phyloP scores from a whole-genome alignment of 2,888 invertebrate genomes.

The Meloe dianella region DNA sequence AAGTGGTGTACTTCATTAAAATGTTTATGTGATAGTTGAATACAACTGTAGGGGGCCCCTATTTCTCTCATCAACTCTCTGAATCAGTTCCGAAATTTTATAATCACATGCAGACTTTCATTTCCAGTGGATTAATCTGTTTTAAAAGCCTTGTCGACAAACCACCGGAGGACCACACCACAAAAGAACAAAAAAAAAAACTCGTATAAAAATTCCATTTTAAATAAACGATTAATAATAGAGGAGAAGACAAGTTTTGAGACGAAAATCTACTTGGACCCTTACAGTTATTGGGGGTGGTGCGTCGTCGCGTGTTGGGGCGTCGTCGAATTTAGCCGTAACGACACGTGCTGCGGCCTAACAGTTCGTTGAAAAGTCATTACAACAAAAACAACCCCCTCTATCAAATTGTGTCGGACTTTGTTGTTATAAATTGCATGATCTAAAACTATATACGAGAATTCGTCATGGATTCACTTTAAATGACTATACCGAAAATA shows the following conservation, averaged over 20 bases:
- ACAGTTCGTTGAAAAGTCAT: slow-evolving; percentile 50
- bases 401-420: too few species aligned
- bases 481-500: background rate
- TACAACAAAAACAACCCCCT: slow-evolving; percentile 33
- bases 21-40: slow-evolving; percentile 57
- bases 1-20: slow-evolving; percentile 60
- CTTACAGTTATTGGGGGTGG: slow-evolving; percentile 17
- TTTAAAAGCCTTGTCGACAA: slow-evolving; percentile 15
- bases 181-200: background rate
- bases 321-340: slow-evolving; percentile 34
- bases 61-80: slow-evolving; percentile 23
- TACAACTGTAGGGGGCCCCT: slow-evolving; percentile 50
- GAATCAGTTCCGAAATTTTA: slow-evolving; percentile 39
- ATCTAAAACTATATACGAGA: background rate
- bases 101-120: slow-evolving; percentile 30
- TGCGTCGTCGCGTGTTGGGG: slow-evolving; percentile 38
- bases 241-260: background rate
- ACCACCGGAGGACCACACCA: slow-evolving; percentile 10
- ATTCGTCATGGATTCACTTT: background rate
- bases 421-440: slow-evolving; percentile 4
- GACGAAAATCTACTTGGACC: slow-evolving; percentile 5
- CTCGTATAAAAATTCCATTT: background rate
- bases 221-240: slow-evolving; percentile 7
- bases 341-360: slow-evolving; percentile 48
- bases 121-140: slow-evolving; percentile 26